These are phyloP conservation scores for Brevimyrus niger DNA, from an alignment of 2,113 vertebrate species.

Conservation along the genomic window DNA sequence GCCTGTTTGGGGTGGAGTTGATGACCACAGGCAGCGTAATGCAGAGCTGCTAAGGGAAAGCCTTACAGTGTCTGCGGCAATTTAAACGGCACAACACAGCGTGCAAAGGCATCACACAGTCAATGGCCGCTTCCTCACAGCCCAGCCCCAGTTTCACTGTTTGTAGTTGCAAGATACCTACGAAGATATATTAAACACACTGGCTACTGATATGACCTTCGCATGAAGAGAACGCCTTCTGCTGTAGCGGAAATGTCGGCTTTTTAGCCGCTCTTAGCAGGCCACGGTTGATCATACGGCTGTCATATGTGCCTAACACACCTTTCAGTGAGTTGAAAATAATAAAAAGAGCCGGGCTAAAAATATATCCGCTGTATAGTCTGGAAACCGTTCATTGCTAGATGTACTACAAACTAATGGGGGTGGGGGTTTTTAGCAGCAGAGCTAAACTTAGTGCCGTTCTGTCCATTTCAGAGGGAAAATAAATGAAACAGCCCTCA, in stretches of 20 bases:
- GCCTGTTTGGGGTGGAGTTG: neutral
- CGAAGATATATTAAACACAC: neutral
- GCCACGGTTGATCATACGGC: neutral
- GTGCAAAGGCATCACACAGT: neutral
- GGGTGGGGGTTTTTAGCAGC: neutral
- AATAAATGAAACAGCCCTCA: neutral
- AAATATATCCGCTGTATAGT: neutral
- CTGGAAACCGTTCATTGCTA: neutral
- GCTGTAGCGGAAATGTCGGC: neutral
- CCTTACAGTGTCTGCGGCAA: neutral
- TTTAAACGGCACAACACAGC: neutral
- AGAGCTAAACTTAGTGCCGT: neutral
- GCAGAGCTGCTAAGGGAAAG: neutral
- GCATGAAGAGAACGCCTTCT: neutral
- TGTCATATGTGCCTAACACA: neutral
- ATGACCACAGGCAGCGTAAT: neutral
- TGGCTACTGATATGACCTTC: neutral
- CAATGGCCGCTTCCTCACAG: neutral
- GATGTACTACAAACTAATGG: neutral
- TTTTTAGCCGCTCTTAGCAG: neutral
- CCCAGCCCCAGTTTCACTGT: neutral
- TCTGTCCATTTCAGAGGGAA: neutral
- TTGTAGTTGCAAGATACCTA: neutral
- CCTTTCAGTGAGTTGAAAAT: neutral
- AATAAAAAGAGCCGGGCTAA: neutral